These are phyloP conservation scores for Corydoras maculifer DNA, from an alignment of 2,113 vertebrate species.

Conservation along the genomic window DNA sequence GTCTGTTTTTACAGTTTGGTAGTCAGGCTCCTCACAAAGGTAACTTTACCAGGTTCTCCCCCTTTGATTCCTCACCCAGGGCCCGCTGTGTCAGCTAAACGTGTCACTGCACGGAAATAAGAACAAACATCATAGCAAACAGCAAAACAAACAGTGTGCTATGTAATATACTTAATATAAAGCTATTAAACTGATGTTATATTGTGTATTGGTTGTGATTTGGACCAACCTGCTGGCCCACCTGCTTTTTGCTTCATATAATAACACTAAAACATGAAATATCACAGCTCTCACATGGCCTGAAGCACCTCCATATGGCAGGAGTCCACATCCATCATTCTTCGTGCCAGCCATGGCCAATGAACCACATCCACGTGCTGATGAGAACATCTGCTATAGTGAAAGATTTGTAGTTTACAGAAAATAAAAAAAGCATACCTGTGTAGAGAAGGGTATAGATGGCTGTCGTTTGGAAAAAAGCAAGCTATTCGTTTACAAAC, in stretches of 20 bases:
- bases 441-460: no score
- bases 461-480: no score
- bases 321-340: conserved; percentile 14
- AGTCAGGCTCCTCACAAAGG: no score
- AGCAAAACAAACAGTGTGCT: no score
- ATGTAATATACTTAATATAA: no score
- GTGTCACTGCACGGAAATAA: no score
- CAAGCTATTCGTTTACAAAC: no score
- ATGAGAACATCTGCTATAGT: not conserved
- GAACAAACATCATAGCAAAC: no score
- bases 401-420: not conserved
- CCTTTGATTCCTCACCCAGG: no score
- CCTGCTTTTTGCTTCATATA: not conserved
- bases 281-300: conserved; percentile 4
- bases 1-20: no score
- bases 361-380: not conserved
- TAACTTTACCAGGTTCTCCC: no score
- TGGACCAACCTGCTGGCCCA: conserved; percentile 8
- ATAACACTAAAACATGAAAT: not conserved
- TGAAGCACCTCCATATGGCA: conserved; percentile 23
- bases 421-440: not conserved
- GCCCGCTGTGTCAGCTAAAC: no score
- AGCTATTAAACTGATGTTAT: not conserved
- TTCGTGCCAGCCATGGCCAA: not conserved
- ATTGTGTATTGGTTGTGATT: conserved; percentile 8